Conservation (phyloP, 2,888 invertebrate genomes). For the Sepiola atlantica region DNA sequence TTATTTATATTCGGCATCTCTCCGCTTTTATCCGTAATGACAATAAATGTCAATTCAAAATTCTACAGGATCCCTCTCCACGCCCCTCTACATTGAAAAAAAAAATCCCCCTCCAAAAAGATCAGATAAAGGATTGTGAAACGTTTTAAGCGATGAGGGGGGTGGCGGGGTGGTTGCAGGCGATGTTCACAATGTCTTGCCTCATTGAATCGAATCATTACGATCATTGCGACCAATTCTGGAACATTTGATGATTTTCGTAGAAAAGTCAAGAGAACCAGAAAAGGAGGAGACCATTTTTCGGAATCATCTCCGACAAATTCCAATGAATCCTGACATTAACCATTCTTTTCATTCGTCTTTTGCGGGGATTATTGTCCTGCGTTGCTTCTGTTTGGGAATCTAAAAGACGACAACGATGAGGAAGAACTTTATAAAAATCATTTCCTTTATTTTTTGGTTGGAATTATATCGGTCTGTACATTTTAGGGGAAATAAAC, state of each 20-base stretch:
- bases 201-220: conserved; percentile 16
- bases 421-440: neutral
- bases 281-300: neutral
- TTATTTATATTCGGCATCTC: neutral
- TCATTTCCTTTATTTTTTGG: neutral
- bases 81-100: too few species aligned
- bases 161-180: neutral
- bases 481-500: neutral
- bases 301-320: neutral
- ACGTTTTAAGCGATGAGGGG: neutral
- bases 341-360: conserved; percentile 2
- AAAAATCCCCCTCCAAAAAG: neutral
- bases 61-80: neutral
- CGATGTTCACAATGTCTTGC: neutral
- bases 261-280: neutral
- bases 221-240: neutral
- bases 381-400: neutral
- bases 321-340: conserved; percentile 4
- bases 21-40: neutral
- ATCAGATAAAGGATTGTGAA: neutral
- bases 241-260: neutral
- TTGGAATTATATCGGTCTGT: neutral
- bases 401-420: neutral
- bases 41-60: neutral
- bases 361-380: neutral